Base-by-base conservation (phyloP, 2,888 invertebrate species). In the Agonum fuliginosum region DNA sequence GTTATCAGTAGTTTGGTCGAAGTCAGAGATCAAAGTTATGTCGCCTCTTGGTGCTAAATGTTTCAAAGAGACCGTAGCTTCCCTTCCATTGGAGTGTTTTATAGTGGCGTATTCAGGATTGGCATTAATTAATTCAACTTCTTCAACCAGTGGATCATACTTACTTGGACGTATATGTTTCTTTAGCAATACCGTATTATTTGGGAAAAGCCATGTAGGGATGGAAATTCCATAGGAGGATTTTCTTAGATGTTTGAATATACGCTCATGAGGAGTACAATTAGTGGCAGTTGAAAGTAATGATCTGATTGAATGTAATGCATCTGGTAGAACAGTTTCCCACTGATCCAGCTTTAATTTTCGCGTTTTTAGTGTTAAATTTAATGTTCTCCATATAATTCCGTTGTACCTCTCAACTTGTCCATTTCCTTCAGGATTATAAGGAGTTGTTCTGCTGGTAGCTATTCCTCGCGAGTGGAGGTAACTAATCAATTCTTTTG, bases 271-370 rank as follows among this genome's bases (percentile, higher is more conserved):
- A 3, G 80, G 80, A 0, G 80, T 80, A 3, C 12, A 12, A 43
- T 80, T 81, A 4, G 78, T 81, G 6, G 80, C 43, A 20, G 79
- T 80, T 43, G 76, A 80, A 2, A 80, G 46, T 17, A 81, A 70
- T 4, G 79, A 81, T 30, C 80, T 54, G 12, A 81, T 78, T 5
- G 79, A 79, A 70, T 80, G 79, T 19, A 81, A 48, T 8, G 79
- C 78, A 51, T 79, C 78, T 70, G 48, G 41, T 14, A 81, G 48
- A 14, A 80, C 78, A 6, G 5, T 6, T 67, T 80, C 80, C 79
- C 79, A 79, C n/a, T 73, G 24, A 2, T 22, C 6, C 27, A 73
- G 51, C 24, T 78, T 22, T 24, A 78, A 17, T 0, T 54, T 34
- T 10, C 72, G 34, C 4, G 71, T 22, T 51, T 67, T 67, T 5